Base-by-base conservation (phyloP, 2,888 invertebrate species). In the Heliconius erato region DNA sequence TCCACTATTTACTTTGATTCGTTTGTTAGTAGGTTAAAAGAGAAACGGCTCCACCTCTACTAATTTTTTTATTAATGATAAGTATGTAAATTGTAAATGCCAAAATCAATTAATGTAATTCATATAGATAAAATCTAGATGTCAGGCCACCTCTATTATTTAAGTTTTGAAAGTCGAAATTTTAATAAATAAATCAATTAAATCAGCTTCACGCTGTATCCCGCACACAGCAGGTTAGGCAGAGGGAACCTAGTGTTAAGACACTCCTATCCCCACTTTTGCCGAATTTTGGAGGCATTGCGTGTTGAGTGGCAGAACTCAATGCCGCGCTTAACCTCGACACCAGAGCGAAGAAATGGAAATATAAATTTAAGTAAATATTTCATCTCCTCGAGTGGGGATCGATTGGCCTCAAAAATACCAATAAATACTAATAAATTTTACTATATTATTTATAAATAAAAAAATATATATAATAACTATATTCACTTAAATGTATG, bases 21-120 rank as follows among this genome's bases (percentile, higher is more conserved):
- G 44, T 44, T 26, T 71, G 71, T 44, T 71, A 71, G n/a, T 44
- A 44, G 44, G 71, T 71, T 44, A 71, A 71, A 71, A 71, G 71
- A 71, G 71, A n/a, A 71, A 40, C 40, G 23, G 23, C 12, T 71
- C 26, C n/a, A 71, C 44, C 44, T 26, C 14, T 44, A 71, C 71
- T 12, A 44, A 71, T 67, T 67, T 44, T 40, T 71, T 5, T 14
- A 12, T 12, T 71, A 4, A 26, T 71, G 16, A 26, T 7, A 23
- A n/a, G 6, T 44, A 23, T 12, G 6, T 19, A 71, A 71, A 68
- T 32, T 67, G 28, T 16, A 68, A 32, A 32, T 9, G 19, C 16
- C 16, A 9, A 26, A 69, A 23, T 11, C 2, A 26, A 65, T 26
- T n/a, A 11, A 26, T 65, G 12, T 59, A 9, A 59, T 23, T n/a